These are phyloP conservation scores for Pissodes strobi DNA, from an alignment of 1,140 invertebrate species.

Conservation along the genomic window DNA sequence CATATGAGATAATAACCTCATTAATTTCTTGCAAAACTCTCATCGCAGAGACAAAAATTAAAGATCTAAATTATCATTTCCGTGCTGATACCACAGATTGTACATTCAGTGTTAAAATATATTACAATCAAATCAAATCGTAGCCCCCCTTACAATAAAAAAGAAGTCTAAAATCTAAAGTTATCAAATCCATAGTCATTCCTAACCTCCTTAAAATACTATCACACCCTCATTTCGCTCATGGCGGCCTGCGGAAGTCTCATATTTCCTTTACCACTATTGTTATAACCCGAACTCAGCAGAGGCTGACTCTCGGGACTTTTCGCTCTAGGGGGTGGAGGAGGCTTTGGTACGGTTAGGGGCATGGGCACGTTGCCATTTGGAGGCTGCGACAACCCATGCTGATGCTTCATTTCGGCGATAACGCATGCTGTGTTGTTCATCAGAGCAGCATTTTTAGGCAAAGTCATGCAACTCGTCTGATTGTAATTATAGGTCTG, in stretches of 20 bases:
- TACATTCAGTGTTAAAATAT: no score
- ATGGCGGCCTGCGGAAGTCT: constrained; percentile 75
- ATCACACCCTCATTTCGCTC: constrained; percentile 85
- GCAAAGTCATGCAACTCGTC: constrained; percentile 63
- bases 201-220: constrained; percentile 40
- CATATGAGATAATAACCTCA: no score
- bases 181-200: constrained; percentile 14
- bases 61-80: no score
- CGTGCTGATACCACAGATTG: no score
- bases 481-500: constrained; percentile 42
- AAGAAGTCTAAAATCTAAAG: constrained; percentile 5
- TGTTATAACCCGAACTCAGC: constrained; percentile 51
- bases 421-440: constrained; percentile 61
- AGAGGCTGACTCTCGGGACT: constrained; percentile 64
- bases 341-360: constrained; percentile 61
- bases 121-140: no score
- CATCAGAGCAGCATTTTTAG: constrained; percentile 63
- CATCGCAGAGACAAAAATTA: no score
- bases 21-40: no score
- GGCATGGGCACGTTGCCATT: constrained; percentile 62
- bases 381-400: constrained; percentile 59
- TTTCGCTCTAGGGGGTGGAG: constrained; percentile 62
- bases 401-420: constrained; percentile 61
- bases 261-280: constrained; percentile 49
- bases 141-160: no score